These are phyloP conservation scores for Chloromyia formosa DNA, from an alignment of 2,888 invertebrate genomes.

Conservation along the genomic window DNA sequence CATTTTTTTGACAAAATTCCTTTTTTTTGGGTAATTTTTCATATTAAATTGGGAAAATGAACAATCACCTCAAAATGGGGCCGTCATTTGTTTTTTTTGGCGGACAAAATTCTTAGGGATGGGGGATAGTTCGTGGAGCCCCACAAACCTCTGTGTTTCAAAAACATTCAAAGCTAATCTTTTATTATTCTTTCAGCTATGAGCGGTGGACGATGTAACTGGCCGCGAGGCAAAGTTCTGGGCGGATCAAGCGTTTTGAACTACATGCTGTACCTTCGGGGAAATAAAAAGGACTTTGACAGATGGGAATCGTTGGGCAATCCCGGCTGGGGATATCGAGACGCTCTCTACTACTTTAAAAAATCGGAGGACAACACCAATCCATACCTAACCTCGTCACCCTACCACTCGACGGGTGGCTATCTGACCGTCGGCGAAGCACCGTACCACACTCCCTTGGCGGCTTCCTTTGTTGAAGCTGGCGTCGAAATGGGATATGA, in stretches of 20 bases:
- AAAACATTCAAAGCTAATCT: too few species aligned
- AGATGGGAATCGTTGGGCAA: slow-evolving; percentile 88
- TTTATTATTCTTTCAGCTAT: slow-evolving; percentile 71
- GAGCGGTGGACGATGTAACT: slow-evolving; percentile 85
- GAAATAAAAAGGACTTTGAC: slow-evolving; percentile 90
- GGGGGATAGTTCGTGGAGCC: too few species aligned
- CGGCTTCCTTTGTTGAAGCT: slow-evolving; percentile 82
- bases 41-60: too few species aligned
- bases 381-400: slow-evolving; percentile 80
- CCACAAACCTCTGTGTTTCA: background rate
- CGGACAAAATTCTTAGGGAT: too few species aligned
- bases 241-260: slow-evolving; percentile 91
- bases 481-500: slow-evolving; percentile 86
- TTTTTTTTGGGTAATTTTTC: too few species aligned
- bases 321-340: slow-evolving; percentile 85
- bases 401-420: slow-evolving; percentile 82
- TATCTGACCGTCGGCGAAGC: slow-evolving; percentile 86
- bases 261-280: slow-evolving; percentile 90
- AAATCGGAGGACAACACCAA: slow-evolving; percentile 92
- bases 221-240: slow-evolving; percentile 91
- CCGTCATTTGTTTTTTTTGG: too few species aligned
- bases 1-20: too few species aligned
- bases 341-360: slow-evolving; percentile 84
- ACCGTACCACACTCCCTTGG: slow-evolving; percentile 85
- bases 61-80: too few species aligned